These are phyloP conservation scores for Pollicipes pollicipes DNA, from an alignment of 1,140 invertebrate genomes.

Conservation along the genomic window DNA sequence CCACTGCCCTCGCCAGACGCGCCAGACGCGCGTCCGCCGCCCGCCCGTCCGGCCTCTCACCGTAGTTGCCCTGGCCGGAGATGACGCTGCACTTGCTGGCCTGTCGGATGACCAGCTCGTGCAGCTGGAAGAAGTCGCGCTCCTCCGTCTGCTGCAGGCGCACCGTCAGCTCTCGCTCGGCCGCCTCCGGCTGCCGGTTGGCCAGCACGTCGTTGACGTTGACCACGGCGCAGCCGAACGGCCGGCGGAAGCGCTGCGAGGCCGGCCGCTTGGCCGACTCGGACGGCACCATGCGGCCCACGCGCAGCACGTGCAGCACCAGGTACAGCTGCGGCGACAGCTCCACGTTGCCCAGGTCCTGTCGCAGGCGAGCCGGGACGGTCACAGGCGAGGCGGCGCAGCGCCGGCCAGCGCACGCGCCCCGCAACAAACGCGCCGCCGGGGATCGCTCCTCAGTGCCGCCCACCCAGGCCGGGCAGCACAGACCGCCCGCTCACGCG, in stretches of 20 bases:
- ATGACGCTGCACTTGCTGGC: slow-evolving; percentile 60
- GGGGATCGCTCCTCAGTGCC: too few relatives aligned
- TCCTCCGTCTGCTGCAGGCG: slow-evolving; percentile 73
- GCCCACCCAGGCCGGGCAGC: too few relatives aligned
- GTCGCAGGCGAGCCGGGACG: slow-evolving; percentile 17
- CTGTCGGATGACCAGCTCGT: slow-evolving; percentile 68
- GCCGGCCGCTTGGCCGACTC: slow-evolving; percentile 51
- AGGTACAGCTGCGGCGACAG: slow-evolving; percentile 63
- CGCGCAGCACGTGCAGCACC: slow-evolving; percentile 68
- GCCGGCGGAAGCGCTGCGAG: slow-evolving; percentile 44
- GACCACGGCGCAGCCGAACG: slow-evolving; percentile 67
- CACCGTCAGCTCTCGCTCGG: slow-evolving; percentile 26
- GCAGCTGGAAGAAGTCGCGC: slow-evolving; percentile 73
- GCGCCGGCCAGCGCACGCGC: too few relatives aligned
- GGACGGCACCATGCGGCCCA: slow-evolving; percentile 67
- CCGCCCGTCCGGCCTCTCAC: slow-evolving; percentile 24
- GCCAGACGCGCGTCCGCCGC: too few relatives aligned
- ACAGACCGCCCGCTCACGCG: too few relatives aligned
- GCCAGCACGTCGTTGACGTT: slow-evolving; percentile 20
- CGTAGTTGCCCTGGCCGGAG: slow-evolving; percentile 51
- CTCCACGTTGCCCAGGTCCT: slow-evolving; percentile 58
- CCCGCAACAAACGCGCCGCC: too few relatives aligned
- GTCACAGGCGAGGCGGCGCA: too few relatives aligned
- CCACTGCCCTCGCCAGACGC: too few relatives aligned
- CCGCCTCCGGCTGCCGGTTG: slow-evolving; percentile 20